A percentile compares a stretch with the other conserved stretches of the same genome.
Evolutionary conservation across 2,888 invertebrate species (phyloP).

Genomic region (Celastrina argiolus): DNA sequence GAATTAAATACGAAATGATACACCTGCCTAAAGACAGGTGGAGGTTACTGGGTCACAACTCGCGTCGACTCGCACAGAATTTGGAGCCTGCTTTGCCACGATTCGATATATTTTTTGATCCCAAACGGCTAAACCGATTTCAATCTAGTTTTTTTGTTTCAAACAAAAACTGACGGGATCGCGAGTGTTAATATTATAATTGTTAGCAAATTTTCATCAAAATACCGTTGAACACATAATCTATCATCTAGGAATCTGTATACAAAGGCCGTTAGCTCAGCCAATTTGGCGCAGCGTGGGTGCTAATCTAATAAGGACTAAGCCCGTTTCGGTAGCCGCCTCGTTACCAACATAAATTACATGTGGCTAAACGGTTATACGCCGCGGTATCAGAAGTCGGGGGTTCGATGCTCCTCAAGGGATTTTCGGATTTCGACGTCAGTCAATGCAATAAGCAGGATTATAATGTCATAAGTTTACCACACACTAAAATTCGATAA

Average conservation of each 20-base stretch:
- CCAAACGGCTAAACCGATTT: no score
- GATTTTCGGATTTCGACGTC: no score
- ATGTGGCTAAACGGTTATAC: not conserved
- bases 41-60: not conserved
- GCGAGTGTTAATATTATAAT: not conserved
- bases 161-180: no score
- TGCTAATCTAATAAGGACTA: conserved; percentile 26
- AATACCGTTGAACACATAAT: not conserved
- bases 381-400: no score
- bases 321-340: conserved; percentile 20
- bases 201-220: not conserved
- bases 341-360: conserved; percentile 5
- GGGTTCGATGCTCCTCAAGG: no score
- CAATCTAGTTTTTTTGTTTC: no score
- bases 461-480: no score
- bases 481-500: no score
- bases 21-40: not conserved
- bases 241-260: conserved; percentile 14
- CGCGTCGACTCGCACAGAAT: not conserved
- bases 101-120: not conserved
- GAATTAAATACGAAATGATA: not conserved
- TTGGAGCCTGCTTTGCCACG: not conserved
- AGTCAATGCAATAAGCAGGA: no score
- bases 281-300: conserved; percentile 25
- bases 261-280: conserved; percentile 15